A percentile compares a stretch with the other conserved stretches of the same genome.
These are phyloP conservation scores for Brachyistius frenatus DNA, from an alignment of 2,113 vertebrate species.

Conservation along the genomic window DNA sequence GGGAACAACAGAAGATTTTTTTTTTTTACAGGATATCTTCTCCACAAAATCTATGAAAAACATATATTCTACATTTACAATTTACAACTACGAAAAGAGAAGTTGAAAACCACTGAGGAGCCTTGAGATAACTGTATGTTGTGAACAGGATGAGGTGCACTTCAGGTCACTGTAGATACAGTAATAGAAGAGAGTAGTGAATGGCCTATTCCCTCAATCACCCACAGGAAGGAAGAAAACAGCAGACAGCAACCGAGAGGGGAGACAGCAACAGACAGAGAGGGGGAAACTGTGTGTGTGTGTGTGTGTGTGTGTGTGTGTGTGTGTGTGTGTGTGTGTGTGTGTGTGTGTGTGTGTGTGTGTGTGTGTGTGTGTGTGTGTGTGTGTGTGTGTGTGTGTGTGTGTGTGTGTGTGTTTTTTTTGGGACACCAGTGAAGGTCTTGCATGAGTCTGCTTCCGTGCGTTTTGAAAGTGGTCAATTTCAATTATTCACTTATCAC, in stretches of 20 bases:
- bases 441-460: background rate
- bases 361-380: background rate
- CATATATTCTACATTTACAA: too few species aligned
- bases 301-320: too few species aligned
- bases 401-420: too few species aligned
- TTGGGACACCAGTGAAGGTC: conserved; percentile 12
- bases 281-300: background rate
- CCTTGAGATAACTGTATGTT: background rate
- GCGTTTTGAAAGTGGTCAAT: conserved; percentile 59
- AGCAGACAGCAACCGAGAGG: background rate
- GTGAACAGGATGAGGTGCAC: conserved; percentile 28
- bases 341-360: too few species aligned
- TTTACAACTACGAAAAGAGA: too few species aligned
- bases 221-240: conserved; percentile 9
- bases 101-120: too few species aligned
- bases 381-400: conserved; percentile 1
- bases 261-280: background rate
- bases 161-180: conserved; percentile 34
- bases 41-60: too few species aligned
- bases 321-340: too few species aligned
- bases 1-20: too few species aligned
- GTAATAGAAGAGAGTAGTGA: conserved; percentile 40
- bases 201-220: conserved; percentile 31
- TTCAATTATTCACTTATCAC: conserved; percentile 64
- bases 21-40: too few species aligned